Evolutionary conservation across 1,140 invertebrate genomes (phyloP), one percentile per base, ranked within the genome.

Genomic region (Drosophila parvula): DNA sequence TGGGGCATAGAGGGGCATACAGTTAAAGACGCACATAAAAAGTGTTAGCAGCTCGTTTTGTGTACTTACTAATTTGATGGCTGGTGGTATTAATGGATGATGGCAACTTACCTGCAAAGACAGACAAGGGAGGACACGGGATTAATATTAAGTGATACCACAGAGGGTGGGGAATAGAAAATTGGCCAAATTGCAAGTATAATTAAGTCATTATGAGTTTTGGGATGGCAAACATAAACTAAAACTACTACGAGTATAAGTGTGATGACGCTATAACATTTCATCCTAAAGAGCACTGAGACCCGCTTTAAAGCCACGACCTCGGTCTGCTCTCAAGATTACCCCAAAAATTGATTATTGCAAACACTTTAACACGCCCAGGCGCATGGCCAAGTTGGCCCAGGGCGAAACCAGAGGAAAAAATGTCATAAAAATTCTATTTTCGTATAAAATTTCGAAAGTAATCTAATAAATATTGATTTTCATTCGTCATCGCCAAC

Each of bases 381-480:
- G 32, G 43, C 48, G 59, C 60, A 44, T 32, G 57, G 65, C 58
- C 22, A 81, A 77, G 40, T 77, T 74, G 18, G 78, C 79, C 59
- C 28, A 43, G 48, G 57, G 41, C 68, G 27, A 53, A 40, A 50
- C 47, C 34, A 57, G 27, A 44, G 47, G 18, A 40, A 86, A 76
- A 78, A 89, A 85, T 89, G 85, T 81, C 82, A 90, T 90, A 90
- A 90, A 90, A 90, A 88, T 83, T 90, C 86, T 90, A 90, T 84
- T 88, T 90, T 88, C 88, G 89, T 90, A 88, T 90, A 90, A 90
- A 90, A 90, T 90, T 90, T 90, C 88, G 83, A 91, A 91, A 91
- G 85, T 91, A 91, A 91, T 91, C 86, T 91, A 91, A 91, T 91
- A 91, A 91, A 91, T 91, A 91, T 91, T 91, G 90, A 91, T 91